phyloP scores from a whole-genome alignment of 2,888 invertebrate species.

The Machimus rusticus region DNA sequence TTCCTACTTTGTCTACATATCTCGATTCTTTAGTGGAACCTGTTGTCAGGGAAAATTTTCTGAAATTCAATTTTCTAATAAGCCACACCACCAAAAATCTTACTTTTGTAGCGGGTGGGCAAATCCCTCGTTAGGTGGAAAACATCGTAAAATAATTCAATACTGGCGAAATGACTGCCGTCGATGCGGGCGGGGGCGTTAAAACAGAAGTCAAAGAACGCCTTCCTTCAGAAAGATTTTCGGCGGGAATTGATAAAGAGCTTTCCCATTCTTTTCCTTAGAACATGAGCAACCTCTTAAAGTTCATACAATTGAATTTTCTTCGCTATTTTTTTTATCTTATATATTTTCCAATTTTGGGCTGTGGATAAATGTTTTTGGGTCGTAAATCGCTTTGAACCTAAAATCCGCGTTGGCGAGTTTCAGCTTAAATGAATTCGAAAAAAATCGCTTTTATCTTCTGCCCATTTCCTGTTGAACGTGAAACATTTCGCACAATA shows the following conservation, averaged over 20 bases:
- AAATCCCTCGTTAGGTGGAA: neutral
- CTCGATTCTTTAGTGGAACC: neutral
- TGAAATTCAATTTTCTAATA: neutral
- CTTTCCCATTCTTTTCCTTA: neutral
- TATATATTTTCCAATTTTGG: neutral
- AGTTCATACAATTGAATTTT: neutral
- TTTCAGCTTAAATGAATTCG: neutral
- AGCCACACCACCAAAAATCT: neutral
- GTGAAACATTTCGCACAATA: neutral
- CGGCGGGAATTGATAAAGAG: neutral
- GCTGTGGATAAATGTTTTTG: neutral
- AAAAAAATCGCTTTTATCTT: neutral
- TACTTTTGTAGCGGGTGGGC: neutral
- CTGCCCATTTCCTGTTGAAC: neutral
- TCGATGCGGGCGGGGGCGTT: neutral
- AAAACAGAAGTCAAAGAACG: neutral
- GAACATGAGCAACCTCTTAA: neutral
- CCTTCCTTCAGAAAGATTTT: neutral
- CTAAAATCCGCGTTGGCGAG: neutral
- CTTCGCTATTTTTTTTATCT: neutral
- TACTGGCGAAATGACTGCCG: neutral
- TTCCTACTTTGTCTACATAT: neutral
- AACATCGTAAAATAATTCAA: neutral
- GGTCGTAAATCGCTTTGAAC: neutral
- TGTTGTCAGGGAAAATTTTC: neutral